Conservation (phyloP, 2,797 vertebrate species). For the Labroides dimidiatus region DNA sequence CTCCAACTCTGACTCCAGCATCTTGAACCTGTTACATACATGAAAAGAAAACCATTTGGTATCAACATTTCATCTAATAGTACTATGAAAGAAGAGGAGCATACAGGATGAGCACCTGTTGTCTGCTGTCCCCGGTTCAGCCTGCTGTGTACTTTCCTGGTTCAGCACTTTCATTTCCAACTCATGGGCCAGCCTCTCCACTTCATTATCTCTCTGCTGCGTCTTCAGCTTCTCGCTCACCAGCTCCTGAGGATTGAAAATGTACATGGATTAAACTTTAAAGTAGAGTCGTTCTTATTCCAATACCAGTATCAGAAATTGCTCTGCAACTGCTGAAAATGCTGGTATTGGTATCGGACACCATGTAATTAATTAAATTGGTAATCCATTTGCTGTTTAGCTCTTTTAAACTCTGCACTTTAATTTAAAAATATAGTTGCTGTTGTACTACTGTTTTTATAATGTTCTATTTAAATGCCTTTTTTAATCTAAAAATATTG, state of each 20-base stretch:
- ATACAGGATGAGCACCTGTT: conserved; percentile 81
- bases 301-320: no score
- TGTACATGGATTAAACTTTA: no score
- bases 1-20: conserved; percentile 92
- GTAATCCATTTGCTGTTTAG: no score
- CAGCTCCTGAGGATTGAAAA: conserved; percentile 84
- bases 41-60: background rate
- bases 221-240: conserved; percentile 92
- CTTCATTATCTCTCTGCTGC: conserved; percentile 92
- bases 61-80: background rate
- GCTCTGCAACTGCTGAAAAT: no score
- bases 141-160: conserved; percentile 85
- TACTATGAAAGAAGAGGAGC: background rate
- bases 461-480: no score
- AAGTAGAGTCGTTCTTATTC: no score
- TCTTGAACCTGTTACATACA: conserved; percentile 86
- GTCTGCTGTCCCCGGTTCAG: conserved; percentile 85
- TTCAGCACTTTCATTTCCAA: conserved; percentile 90
- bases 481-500: no score
- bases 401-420: no score
- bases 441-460: no score
- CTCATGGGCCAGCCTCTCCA: conserved; percentile 89
- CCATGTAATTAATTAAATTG: no score
- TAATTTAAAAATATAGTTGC: no score
- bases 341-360: no score